Evolutionary conservation across 1,140 invertebrate genomes (phyloP), one percentile per base, ranked within the genome.

Genomic region (Orussus abietinus): DNA sequence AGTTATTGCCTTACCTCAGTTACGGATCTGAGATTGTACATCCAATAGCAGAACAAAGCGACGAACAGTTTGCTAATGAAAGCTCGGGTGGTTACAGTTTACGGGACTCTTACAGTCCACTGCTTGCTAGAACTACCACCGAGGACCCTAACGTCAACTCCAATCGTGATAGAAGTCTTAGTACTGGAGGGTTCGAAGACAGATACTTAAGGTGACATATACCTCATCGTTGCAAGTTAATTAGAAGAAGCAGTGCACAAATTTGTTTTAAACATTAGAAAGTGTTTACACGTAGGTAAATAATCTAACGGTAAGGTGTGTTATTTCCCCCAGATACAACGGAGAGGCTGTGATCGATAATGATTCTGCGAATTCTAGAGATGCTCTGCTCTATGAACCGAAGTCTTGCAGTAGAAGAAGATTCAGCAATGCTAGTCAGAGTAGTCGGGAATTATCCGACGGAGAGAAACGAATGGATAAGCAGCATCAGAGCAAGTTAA

Each of bases 41-140:
- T 69, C 85, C 87, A 1, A 90, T 90, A 55, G 86, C 83, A 3
- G 87, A 90, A 71, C 85, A 88, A 59, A 84, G 81, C 12, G 86
- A 88, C 59, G 86, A 90, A 67, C 86, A 84, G 72, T 69, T 71
- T 42, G 49, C 57, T 35, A 64, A 67, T 48, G 69, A 72, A 39
- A 73, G 55, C 51, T 52, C 62, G 6, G 57, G 56, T 11, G 59
- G 56, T 30, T 66, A 48, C 20, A 64, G 56, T 19, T 42, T 66
- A 10, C 77, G 80, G 49, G 82, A 82, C 19, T 83, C 80, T 0
- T 81, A 82, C 55, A 82, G 77, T 38, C 77, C 81, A 28, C 77
- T 83, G 56, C 77, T 80, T 1, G 77, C 80, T 54, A 62, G 75
- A 65, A 64, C 51, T 30, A 53, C 37, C 38, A 57, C 50, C 19